Percentiles rank a stretch among this genome's conserved stretches.
Conservation (phyloP, 2,888 invertebrate genomes). For the Stenolophus ochropezus region DNA sequence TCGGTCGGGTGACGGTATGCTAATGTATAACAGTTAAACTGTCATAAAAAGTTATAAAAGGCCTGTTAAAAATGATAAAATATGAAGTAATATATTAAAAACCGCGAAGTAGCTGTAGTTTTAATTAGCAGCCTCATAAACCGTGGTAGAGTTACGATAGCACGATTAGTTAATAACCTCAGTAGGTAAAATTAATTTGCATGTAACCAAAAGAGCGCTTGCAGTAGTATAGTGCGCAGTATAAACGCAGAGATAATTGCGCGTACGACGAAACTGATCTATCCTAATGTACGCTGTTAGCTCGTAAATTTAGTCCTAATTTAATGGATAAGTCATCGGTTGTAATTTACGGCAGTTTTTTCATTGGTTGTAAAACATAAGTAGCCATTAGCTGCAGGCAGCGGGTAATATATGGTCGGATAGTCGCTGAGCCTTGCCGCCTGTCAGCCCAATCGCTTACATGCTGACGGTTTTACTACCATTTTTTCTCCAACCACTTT, state of each 20-base stretch:
- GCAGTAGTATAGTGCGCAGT: neutral
- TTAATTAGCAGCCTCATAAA: constrained; percentile 31
- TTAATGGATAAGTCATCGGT: constrained; percentile 70
- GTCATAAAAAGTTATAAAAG: neutral
- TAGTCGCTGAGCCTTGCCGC: constrained; percentile 43
- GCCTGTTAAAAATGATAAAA: constrained; percentile 26
- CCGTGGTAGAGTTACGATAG: constrained; percentile 9
- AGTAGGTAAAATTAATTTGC: constrained; percentile 37
- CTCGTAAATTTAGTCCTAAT: constrained; percentile 70
- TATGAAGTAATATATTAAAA: constrained; percentile 18
- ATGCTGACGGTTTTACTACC: constrained; percentile 56
- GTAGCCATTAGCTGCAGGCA: constrained; percentile 69
- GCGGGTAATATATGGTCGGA: constrained; percentile 64
- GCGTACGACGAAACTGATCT: constrained; percentile 65
- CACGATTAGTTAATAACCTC: constrained; percentile 26
- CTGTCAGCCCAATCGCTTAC: constrained; percentile 55
- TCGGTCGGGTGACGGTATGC: neutral
- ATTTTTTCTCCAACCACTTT: constrained; percentile 42
- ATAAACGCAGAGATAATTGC: constrained; percentile 49
- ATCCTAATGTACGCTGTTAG: constrained; percentile 68
- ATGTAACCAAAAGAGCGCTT: constrained; percentile 7
- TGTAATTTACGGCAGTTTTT: constrained; percentile 69
- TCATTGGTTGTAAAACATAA: constrained; percentile 71
- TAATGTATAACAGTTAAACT: neutral
- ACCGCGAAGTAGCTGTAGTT: constrained; percentile 9